phyloP scores from a whole-genome alignment of 1,140 invertebrate genomes.

The Drosophila kikkawai region DNA sequence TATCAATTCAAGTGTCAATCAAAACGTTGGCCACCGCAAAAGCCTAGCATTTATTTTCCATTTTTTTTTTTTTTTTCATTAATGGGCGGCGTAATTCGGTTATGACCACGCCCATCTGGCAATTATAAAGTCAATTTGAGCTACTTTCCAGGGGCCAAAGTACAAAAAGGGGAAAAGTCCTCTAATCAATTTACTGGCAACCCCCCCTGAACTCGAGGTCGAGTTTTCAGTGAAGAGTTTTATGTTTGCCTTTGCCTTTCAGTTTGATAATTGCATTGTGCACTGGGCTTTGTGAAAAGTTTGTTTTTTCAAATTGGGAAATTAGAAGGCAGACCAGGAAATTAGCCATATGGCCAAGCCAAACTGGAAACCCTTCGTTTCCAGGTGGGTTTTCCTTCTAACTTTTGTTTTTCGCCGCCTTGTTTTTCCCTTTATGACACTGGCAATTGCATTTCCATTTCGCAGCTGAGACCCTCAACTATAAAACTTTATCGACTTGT shows the following conservation, averaged over 20 bases:
- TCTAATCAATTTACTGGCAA: conserved; percentile 71
- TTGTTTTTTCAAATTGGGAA: conserved; percentile 61
- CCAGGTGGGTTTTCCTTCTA: conserved; percentile 32
- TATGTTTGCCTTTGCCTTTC: conserved; percentile 7
- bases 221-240: conserved; percentile 10
- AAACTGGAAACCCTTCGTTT: too few species aligned
- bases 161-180: conserved; percentile 41
- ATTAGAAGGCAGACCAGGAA: conserved; percentile 58
- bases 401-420: conserved; percentile 15
- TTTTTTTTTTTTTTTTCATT: background rate
- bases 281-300: conserved; percentile 58
- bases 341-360: conserved; percentile 69
- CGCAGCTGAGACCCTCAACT: conserved; percentile 67
- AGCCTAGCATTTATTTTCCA: conserved; percentile 21
- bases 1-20: conserved; percentile 37
- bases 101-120: conserved; percentile 49
- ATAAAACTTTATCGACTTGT: conserved; percentile 81
- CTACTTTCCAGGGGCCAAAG: conserved; percentile 23
- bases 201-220: conserved; percentile 34
- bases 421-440: conserved; percentile 47
- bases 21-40: conserved; percentile 48
- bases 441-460: conserved; percentile 71
- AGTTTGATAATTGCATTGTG: conserved; percentile 62
- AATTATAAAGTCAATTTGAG: conserved; percentile 72
- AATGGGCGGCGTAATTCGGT: conserved; percentile 32